Percentiles rank a stretch among this genome's conserved stretches.
These are phyloP conservation scores for Sandelia bainsii DNA, from an alignment of 2,797 vertebrate genomes.

Conservation along the genomic window DNA sequence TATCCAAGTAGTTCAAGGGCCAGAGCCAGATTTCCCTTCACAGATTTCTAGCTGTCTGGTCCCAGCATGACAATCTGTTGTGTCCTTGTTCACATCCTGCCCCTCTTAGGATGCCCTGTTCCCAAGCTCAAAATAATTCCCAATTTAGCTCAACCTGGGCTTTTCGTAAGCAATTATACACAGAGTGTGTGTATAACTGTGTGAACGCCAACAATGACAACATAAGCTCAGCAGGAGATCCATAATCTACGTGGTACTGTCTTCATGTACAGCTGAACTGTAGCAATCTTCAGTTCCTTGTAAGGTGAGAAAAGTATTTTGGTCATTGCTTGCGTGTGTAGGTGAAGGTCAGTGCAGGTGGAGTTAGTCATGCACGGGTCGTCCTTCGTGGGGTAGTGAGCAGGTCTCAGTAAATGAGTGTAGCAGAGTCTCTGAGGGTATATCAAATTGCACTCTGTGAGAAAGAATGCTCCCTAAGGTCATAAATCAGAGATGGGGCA, in stretches of 20 bases:
- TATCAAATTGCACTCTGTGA: conserved; percentile 79
- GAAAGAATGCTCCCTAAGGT: conserved; percentile 80
- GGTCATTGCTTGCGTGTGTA: conserved; percentile 42
- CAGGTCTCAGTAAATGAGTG: conserved; percentile 80
- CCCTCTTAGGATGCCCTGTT: conserved; percentile 72
- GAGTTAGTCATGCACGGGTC: conserved; percentile 74
- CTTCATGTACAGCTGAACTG: conserved; percentile 26
- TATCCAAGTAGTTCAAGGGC: conserved; percentile 51
- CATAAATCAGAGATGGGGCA: conserved; percentile 85
- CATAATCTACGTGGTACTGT: conserved; percentile 33
- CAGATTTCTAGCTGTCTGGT: conserved; percentile 71
- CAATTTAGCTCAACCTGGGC: conserved; percentile 63
- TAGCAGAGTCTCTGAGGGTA: conserved; percentile 75
- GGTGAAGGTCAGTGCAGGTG: conserved; percentile 81
- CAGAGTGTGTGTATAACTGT: conserved; percentile 3
- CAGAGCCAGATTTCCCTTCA: conserved; percentile 53
- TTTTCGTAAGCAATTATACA: conserved; percentile 58
- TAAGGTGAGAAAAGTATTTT: conserved; percentile 12
- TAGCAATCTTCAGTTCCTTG: background rate
- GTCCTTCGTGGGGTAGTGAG: conserved; percentile 76
- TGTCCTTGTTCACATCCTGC: conserved; percentile 78
- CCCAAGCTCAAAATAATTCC: conserved; percentile 68
- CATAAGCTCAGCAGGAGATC: conserved; percentile 45
- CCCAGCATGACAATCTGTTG: conserved; percentile 84
- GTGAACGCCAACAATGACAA: conserved; percentile 63